phyloP scores from a whole-genome alignment of 2,113 vertebrate species.

The Tragelaphus scriptus region DNA sequence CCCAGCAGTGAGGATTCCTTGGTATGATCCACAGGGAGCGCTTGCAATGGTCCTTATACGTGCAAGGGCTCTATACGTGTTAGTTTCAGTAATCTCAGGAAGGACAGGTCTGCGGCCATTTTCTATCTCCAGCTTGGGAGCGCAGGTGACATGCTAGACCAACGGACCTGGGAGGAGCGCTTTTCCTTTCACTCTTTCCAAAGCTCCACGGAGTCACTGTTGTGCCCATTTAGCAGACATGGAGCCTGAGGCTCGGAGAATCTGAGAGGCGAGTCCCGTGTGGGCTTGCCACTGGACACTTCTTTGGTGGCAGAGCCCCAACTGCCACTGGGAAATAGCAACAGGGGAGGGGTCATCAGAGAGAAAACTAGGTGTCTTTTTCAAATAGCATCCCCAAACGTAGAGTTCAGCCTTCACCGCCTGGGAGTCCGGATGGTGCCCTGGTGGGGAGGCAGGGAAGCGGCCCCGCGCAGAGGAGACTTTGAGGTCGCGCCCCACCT shows the following conservation, averaged over 20 bases:
- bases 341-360: not conserved
- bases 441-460: not conserved
- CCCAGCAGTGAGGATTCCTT: rapidly evolving
- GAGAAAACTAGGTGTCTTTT: not conserved
- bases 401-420: not conserved
- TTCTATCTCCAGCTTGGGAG: not conserved
- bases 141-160: not conserved
- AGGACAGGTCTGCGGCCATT: rapidly evolving
- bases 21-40: rapidly evolving
- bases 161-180: not conserved
- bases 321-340: not conserved
- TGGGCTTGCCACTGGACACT: not conserved
- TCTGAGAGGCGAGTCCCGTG: not conserved
- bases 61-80: rapidly evolving
- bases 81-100: not conserved
- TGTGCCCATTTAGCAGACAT: not conserved
- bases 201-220: rapidly evolving
- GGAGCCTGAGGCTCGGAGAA: not conserved
- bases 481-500: rapidly evolving
- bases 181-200: not conserved
- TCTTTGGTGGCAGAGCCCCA: not conserved
- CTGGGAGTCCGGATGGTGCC: rapidly evolving
- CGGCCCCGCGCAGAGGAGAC: rapidly evolving
- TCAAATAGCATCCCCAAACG: not conserved
- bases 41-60: not conserved